Percentiles rank a stretch among this genome's conserved stretches.
Conservation (phyloP, 2,888 invertebrate species). For the Ecdyonurus torrentis region DNA sequence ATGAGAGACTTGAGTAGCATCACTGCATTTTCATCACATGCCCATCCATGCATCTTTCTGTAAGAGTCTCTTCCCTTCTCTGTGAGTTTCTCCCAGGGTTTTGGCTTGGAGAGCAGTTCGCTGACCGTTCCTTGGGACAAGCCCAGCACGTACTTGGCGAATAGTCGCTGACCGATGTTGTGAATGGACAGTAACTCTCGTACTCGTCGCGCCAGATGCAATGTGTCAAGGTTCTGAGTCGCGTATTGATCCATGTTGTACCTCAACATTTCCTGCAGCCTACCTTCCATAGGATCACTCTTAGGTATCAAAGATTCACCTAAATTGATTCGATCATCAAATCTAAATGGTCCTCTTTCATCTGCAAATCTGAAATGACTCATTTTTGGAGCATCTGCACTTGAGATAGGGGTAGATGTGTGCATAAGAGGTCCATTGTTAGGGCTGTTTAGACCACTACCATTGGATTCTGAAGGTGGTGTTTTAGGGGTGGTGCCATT, state of each 20-base stretch:
- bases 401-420: background rate
- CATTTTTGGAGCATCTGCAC: background rate
- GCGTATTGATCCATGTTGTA: conserved; percentile 95
- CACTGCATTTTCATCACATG: conserved; percentile 93
- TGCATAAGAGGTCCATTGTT: background rate
- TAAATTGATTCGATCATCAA: conserved; percentile 56
- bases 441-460: conserved; percentile 35
- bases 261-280: conserved; percentile 80
- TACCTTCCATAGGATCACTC: conserved; percentile 85
- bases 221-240: conserved; percentile 84
- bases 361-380: background rate
- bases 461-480: background rate
- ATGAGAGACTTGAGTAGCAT: conserved; percentile 94
- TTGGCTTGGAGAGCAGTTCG: conserved; percentile 94
- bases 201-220: conserved; percentile 83
- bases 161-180: conserved; percentile 95
- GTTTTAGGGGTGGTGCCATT: background rate
- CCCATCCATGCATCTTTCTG: conserved; percentile 99
- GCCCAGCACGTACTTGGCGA: conserved; percentile 96
- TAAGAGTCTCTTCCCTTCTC: conserved; percentile 99
- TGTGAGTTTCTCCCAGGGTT: conserved; percentile 98
- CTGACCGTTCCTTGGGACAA: conserved; percentile 96
- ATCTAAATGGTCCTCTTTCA: conserved; percentile 36
- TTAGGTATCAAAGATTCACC: conserved; percentile 86
- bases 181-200: conserved; percentile 88